phyloP scores from a whole-genome alignment of 1,140 invertebrate genomes.

The Chrysopa pallens region DNA sequence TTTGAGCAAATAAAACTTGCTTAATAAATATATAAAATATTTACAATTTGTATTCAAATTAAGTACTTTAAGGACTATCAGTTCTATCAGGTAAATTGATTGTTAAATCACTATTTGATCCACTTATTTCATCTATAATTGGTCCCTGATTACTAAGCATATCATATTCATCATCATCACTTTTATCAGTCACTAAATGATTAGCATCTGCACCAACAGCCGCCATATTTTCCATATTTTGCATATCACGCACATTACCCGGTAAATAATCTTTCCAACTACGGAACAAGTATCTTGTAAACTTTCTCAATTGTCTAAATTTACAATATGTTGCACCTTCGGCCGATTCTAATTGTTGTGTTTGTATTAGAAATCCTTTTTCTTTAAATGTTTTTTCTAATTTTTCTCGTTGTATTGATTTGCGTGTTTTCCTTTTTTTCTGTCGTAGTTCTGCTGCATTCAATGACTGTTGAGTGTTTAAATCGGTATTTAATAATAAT shows the following conservation, averaged over 20 bases:
- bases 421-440: conserved; percentile 56
- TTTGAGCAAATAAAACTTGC: too few relatives aligned
- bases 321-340: conserved; percentile 88
- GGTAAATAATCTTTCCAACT: conserved; percentile 88
- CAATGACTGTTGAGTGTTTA: conserved; percentile 11
- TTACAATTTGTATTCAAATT: too few relatives aligned
- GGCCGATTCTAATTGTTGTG: conserved; percentile 76
- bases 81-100: too few relatives aligned
- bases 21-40: too few relatives aligned
- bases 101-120: too few relatives aligned
- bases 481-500: conserved; percentile 20
- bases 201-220: background rate
- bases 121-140: too few relatives aligned
- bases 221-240: conserved; percentile 6
- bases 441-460: conserved; percentile 23
- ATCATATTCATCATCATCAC: conserved; percentile 5
- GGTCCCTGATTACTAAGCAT: conserved; percentile 2
- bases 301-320: conserved; percentile 77
- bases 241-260: conserved; percentile 36
- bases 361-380: conserved; percentile 82
- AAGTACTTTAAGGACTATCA: too few relatives aligned
- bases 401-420: conserved; percentile 69
- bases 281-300: conserved; percentile 76
- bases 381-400: conserved; percentile 83
- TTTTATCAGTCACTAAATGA: conserved; percentile 1